These are phyloP conservation scores for Podarcis muralis DNA, from an alignment of 2,113 vertebrate species.

Conservation along the genomic window DNA sequence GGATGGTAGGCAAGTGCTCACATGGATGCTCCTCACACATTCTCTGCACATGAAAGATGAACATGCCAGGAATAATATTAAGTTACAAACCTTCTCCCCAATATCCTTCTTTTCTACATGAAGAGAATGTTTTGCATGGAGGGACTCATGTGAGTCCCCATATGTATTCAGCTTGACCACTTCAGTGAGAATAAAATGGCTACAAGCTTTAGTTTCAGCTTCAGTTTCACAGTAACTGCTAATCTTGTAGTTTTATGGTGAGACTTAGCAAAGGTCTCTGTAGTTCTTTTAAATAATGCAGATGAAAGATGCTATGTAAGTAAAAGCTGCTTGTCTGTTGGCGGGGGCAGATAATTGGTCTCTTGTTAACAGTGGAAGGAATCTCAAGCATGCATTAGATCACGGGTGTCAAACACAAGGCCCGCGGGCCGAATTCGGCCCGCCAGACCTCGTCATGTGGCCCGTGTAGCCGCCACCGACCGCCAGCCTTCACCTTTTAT, in stretches of 20 bases:
- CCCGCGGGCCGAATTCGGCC: no score
- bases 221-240: background rate
- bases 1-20: no score
- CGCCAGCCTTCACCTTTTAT: no score
- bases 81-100: background rate
- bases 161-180: no score
- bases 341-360: background rate
- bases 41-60: background rate
- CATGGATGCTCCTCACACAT: background rate
- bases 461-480: no score
- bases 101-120: background rate
- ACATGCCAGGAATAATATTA: background rate
- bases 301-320: slow-evolving; percentile 7
- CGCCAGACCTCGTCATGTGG: no score
- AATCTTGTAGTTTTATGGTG: background rate
- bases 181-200: background rate
- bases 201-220: background rate
- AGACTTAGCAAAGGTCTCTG: background rate
- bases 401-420: no score
- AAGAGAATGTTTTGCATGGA: background rate
- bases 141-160: no score
- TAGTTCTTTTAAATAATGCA: background rate
- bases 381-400: background rate
- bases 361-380: background rate
- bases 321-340: background rate